Evolutionary conservation across 2,797 vertebrate species (phyloP).

Genomic region (Sus cebifrons): DNA sequence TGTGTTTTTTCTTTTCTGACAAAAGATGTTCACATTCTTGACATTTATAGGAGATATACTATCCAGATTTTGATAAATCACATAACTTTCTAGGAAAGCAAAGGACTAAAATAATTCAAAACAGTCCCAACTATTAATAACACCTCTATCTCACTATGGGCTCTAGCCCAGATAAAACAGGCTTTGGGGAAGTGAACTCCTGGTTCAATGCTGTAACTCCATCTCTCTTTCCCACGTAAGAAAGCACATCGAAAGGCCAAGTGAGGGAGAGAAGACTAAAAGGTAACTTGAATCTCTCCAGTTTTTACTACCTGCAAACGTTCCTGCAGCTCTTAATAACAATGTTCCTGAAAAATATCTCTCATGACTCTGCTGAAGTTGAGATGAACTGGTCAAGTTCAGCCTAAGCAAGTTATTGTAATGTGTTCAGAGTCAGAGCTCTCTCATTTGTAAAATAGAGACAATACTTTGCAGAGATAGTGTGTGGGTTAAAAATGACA

Average conservation of each 20-base stretch:
- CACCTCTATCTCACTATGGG: neutral
- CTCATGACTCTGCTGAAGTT: neutral
- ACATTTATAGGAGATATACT: neutral
- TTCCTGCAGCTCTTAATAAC: neutral
- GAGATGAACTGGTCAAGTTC: neutral
- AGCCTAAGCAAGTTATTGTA: conserved; percentile 10
- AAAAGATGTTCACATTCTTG: conserved; percentile 37
- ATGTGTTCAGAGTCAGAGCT: neutral
- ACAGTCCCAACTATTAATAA: neutral
- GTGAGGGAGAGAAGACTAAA: neutral
- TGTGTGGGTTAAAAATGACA: conserved; percentile 20
- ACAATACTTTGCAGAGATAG: neutral
- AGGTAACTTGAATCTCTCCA: neutral
- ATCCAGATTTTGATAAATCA: conserved; percentile 15
- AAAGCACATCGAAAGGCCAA: conserved; percentile 1
- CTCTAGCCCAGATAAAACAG: neutral
- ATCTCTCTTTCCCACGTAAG: neutral
- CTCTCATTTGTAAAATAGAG: neutral
- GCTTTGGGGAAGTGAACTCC: neutral
- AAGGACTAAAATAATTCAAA: neutral
- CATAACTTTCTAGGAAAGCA: conserved; percentile 8
- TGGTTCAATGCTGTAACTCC: neutral
- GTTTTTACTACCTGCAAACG: neutral
- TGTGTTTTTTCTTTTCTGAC: neutral
- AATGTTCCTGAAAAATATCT: neutral